Evolutionary conservation across 2,797 vertebrate genomes (phyloP).

Genomic region (Knipowitschia caucasica): DNA sequence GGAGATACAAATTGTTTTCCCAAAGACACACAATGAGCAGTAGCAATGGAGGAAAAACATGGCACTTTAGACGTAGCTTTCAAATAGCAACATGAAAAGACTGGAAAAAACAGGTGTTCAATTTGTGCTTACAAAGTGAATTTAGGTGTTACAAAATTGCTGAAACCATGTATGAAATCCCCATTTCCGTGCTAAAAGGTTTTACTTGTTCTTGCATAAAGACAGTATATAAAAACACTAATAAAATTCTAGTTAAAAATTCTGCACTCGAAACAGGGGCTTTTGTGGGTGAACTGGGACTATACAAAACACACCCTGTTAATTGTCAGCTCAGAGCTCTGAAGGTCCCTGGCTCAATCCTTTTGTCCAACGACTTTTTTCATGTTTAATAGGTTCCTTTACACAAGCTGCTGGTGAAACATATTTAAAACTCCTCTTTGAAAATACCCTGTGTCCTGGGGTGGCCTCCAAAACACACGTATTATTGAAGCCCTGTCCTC

Average conservation of each 20-base stretch:
- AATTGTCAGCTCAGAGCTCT: slow-evolving; percentile 45
- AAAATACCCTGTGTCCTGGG: slow-evolving; percentile 60
- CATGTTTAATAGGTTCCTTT: slow-evolving; percentile 69
- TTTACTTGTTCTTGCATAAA: slow-evolving; percentile 46
- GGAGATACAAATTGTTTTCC: slow-evolving; percentile 11
- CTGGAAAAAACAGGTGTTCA: slow-evolving; percentile 4
- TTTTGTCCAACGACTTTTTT: slow-evolving; percentile 64
- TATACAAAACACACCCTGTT: slow-evolving; percentile 33
- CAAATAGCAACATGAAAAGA: neutral
- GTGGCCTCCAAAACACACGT: slow-evolving; percentile 54
- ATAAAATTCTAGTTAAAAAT: slow-evolving; percentile 38
- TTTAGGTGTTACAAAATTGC: neutral
- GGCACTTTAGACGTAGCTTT: neutral
- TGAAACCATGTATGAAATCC: neutral
- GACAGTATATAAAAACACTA: slow-evolving; percentile 37
- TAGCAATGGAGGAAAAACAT: neutral
- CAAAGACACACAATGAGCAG: neutral
- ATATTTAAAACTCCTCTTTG: slow-evolving; percentile 59
- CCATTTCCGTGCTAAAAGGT: slow-evolving; percentile 42
- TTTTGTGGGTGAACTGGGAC: slow-evolving; percentile 27
- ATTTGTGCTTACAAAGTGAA: neutral
- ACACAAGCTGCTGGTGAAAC: slow-evolving; percentile 51
- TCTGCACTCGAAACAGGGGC: slow-evolving; percentile 8
- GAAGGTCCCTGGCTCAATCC: slow-evolving; percentile 40
- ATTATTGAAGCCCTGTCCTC: slow-evolving; percentile 62